Evolutionary conservation across 2,113 vertebrate genomes (phyloP).

Genomic region (Redunca redunca): DNA sequence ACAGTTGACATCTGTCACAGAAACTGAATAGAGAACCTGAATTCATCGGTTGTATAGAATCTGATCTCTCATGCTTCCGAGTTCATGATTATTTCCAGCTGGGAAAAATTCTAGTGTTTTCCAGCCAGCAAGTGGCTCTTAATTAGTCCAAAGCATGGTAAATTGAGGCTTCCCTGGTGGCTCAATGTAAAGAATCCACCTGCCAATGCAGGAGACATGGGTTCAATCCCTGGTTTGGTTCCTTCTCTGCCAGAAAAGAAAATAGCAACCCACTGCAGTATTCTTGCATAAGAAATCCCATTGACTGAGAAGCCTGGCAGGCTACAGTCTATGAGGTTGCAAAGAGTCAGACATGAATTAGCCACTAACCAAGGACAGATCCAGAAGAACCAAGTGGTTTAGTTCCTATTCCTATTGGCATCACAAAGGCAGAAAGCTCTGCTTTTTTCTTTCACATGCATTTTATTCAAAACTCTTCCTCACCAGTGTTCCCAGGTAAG

Average conservation of each 20-base stretch:
- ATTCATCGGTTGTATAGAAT: not conserved
- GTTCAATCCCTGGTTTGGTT: not conserved
- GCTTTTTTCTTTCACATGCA: not conserved
- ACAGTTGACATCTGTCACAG: not conserved
- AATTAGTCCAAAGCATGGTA: not conserved
- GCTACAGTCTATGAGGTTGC: not conserved
- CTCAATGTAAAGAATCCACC: not conserved
- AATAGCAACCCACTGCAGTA: not conserved
- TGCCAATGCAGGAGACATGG: not conserved
- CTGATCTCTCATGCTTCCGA: not conserved
- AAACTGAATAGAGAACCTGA: not conserved
- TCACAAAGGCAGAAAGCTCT: not conserved
- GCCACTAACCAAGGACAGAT: not conserved
- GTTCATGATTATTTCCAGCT: not conserved
- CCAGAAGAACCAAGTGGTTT: not conserved
- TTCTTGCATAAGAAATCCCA: not conserved
- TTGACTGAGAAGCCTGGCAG: not conserved
- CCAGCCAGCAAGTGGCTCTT: not conserved
- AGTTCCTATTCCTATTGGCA: not conserved
- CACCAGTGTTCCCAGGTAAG: not conserved
- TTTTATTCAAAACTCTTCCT: slow-evolving; percentile 1
- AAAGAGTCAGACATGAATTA: not conserved
- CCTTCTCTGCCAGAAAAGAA: not conserved
- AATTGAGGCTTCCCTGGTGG: not conserved
- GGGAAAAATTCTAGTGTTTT: not conserved